These are phyloP conservation scores for Ladona fulva DNA, from an alignment of 1,140 invertebrate species.

Conservation along the genomic window DNA sequence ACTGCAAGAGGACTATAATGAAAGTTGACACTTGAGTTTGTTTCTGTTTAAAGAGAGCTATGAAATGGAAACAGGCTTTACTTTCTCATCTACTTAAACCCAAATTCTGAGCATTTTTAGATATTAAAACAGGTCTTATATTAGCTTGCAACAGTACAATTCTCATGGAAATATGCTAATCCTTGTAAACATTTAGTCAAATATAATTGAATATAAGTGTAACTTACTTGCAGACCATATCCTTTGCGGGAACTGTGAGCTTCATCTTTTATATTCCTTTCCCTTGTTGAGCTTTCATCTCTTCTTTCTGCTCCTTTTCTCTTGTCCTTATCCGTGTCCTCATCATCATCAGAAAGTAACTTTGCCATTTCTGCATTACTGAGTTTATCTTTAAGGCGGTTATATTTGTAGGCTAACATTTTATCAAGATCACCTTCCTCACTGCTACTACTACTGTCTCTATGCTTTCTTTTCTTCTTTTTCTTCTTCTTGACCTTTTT, in stretches of 20 bases:
- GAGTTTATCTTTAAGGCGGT: conserved; percentile 20
- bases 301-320: conserved; percentile 4
- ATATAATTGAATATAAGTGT: background rate
- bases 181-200: too few species aligned
- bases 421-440: conserved; percentile 21
- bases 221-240: conserved; percentile 24
- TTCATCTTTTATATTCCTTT: conserved; percentile 12
- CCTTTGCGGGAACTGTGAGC: conserved; percentile 13
- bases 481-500: conserved; percentile 24
- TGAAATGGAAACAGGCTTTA: too few species aligned
- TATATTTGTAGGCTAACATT: conserved; percentile 19
- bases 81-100: too few species aligned
- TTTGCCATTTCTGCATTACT: conserved; percentile 12
- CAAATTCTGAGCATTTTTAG: too few species aligned
- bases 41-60: too few species aligned
- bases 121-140: too few species aligned
- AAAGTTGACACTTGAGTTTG: too few species aligned
- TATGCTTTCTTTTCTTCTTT: conserved; percentile 23
- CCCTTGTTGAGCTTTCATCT: background rate
- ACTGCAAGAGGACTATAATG: too few species aligned
- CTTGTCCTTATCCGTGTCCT: conserved; percentile 16
- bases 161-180: too few species aligned
- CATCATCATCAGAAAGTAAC: background rate
- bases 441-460: conserved; percentile 24
- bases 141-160: too few species aligned